phyloP scores from a whole-genome alignment of 2,797 vertebrate species.

The Phylloscopus collybita region DNA sequence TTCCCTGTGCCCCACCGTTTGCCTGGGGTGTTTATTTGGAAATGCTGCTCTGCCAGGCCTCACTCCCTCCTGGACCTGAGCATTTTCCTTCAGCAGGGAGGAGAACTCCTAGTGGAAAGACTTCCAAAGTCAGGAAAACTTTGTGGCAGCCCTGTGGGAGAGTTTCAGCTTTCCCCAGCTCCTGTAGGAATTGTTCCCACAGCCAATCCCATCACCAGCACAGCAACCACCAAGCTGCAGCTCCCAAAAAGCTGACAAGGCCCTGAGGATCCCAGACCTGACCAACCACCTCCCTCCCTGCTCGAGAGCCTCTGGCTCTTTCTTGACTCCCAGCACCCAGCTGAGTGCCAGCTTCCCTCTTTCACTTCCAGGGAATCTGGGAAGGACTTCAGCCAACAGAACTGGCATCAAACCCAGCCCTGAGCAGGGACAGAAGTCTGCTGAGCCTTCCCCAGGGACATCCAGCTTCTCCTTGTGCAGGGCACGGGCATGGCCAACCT shows the following conservation, averaged over 20 bases:
- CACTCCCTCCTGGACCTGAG: background rate
- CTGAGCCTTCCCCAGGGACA: background rate
- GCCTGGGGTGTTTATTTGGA: background rate
- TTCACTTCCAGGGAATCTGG: background rate
- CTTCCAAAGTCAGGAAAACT: background rate
- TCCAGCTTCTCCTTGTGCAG: background rate
- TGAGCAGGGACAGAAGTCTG: background rate
- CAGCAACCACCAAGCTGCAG: background rate
- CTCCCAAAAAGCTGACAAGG: background rate
- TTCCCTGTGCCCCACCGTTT: fast-evolving
- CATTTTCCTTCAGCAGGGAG: background rate
- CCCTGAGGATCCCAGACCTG: background rate
- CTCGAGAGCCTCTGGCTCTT: background rate
- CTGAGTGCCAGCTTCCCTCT: background rate
- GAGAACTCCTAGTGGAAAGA: background rate
- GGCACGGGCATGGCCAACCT: fast-evolving
- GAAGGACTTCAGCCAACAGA: background rate
- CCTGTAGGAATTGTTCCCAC: background rate
- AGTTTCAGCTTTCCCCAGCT: background rate
- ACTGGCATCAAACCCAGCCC: background rate
- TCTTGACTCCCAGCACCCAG: background rate
- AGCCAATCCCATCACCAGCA: background rate
- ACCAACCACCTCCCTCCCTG: background rate
- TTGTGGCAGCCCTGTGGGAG: background rate
- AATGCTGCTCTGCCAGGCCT: background rate